Evolutionary conservation across 92 coral and sea anemone genomes (phyloP), one percentile per base, ranked within the genome.

Genomic region (Pocillopora grandis): DNA sequence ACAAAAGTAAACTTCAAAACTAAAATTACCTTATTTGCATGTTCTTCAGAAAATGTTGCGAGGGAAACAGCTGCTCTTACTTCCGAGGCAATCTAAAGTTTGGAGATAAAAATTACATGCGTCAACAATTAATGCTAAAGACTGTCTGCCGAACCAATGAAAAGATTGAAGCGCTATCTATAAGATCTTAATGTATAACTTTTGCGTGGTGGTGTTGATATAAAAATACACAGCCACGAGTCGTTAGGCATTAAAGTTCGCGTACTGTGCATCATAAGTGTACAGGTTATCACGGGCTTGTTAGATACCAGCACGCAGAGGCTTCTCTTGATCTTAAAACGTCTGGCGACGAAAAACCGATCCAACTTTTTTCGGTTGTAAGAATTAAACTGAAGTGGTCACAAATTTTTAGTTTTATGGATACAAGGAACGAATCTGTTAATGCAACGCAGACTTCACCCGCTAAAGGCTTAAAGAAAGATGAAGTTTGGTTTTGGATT

Each of bases 401-500:
- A 36, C 33, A 21, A 14, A 5, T 18, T 37, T 36, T 20, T 1
- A 42, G 48, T 23, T 17, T 59, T 20, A 79, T 79, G 83, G 83
- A 49, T 37, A 60, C 3, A 21, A 56, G 56, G 2, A 27, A 79
- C 62, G 10, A 37, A 56, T 52, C 17, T 66, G 70, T 64, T n/a
- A 64, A 66, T 66, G 63, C 48, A 79, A 66, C 62, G 21, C 58
- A 35, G n/a, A 63, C 61, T 59, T 20, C 33, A 56, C 21, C 3
- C 60, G 19, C 11, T n/a, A 20, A 58, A 35, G 58, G 14, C 5
- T 0, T 8, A 52, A 80, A 69, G 12, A 61, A 66, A 68, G 66
- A 57, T 19, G 85, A 58, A 19, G n/a, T 58, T 21, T 69, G 85
- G 77, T 81, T 81, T 33, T 81, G 85, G 85, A 36, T 31, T 9